Base-by-base conservation (phyloP, 2,797 vertebrate species). In the Smutsia gigantea region DNA sequence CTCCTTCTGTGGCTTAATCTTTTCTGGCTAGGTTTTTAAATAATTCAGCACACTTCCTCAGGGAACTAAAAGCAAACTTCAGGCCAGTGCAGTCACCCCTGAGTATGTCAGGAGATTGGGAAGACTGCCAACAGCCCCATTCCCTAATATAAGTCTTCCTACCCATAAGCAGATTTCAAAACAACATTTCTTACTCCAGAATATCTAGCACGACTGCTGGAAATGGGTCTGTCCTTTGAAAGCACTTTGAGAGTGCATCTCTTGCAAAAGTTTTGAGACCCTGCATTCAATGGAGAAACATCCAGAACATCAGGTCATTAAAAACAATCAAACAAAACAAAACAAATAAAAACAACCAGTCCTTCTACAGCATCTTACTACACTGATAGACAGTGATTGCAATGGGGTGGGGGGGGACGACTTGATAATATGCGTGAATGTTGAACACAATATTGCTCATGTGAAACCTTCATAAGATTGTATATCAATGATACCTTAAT, bases 181-280 rank as follows among this genome's bases (percentile, higher is more conserved):
- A 97, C 85, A 98, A 96, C 89, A 93, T 96, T 98, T 96, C 69
- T 95, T 69, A 91, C 63, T 94, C 87, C 94, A 84, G 90, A 97
- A 83, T 87, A 87, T 93, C 71, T 91, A 72, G 63, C 27, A 37
- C 74, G 37, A 97, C 96, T 42, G 88, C 77, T 82, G 27, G 66
- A 93, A 69, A 53, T 87, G 82, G 15, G 61, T 96, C 88, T 98
- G 59, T 95, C 98, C 97, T 97, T 81, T 97, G 96, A 87, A 68
- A 57, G 49, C 86, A 94, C 95, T 97, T 89, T 95, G 88, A 93
- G 55, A 91, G 46, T 66, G 86, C 49, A 97, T 98, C 87, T 98
- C 53, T 97, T 97, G 64, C 63, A 95, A 74, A 88, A 96, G 68
- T 95, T 78, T 95, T 95, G 97, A 94, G 87, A 93, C 92, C n/a